Base-by-base conservation (phyloP, 2,113 vertebrate genomes). In the Parus major region DNA sequence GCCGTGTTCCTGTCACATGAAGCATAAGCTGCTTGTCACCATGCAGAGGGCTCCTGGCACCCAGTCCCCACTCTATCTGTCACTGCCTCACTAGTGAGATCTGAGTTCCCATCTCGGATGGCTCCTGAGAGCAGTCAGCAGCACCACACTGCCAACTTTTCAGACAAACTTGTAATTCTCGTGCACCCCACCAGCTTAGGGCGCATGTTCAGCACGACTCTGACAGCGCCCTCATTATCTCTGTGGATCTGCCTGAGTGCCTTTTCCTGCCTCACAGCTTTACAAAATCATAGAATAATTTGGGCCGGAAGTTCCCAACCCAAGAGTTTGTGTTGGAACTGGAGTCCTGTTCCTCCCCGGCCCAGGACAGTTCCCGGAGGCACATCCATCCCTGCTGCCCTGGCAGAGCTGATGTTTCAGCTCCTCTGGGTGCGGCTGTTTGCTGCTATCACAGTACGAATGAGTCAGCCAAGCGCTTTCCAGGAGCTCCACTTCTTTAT, bases 341-440 rank as follows among this genome's bases (percentile, higher is more conserved):
- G 46, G 21, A 47, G 63, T 8, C 7, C 22, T 19, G 35, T 17
- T 39, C 19, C 29, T 36, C 33, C 31, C 24, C 0, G 0, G 36
- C 68, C 27, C 53, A 24, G 53, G n/a, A 29, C 24, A 33, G 6
- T 2, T 65, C 31, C 61, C 9, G 1, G 3, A 36, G 44, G 59
- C 39, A 24, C 2, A 1, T 46, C 57, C 41, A 5, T 53, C 49
- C 47, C 42, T 60, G 42, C 42, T 9, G 2, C 35, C 0, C 0
- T 1, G 4, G 36, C 57, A 36, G 20, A 68, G 71, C 49, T 31
- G 44, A 21, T 23, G 22, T 31, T 77, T 36, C 77, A 11, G 29
- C 49, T 25, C 29, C 36, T 28, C 41, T 31, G 47, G 49, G 4
- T 24, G 59, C 39, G 12, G 29, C 41, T 13, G 14, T 8, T 33